phyloP scores from a whole-genome alignment of 2,113 vertebrate species.

The Coturnix japonica region DNA sequence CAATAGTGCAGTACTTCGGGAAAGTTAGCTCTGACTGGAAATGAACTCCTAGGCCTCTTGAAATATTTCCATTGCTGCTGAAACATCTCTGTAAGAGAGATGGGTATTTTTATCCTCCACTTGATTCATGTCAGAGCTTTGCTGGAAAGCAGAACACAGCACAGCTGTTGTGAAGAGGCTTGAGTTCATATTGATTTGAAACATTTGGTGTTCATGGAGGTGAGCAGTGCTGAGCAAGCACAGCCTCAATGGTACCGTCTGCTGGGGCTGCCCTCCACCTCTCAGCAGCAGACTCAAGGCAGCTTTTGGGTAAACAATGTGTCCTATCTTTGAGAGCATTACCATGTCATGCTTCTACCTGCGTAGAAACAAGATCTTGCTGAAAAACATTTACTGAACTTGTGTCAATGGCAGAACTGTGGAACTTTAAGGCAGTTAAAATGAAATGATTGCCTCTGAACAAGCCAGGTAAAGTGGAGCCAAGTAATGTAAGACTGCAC shows the following conservation, averaged over 20 bases:
- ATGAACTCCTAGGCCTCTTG: not conserved
- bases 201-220: not conserved
- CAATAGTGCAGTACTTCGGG: not conserved
- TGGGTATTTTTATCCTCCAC: constrained; percentile 10
- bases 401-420: not conserved
- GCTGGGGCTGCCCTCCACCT: fast-evolving
- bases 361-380: not conserved
- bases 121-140: not conserved
- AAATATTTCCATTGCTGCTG: constrained; percentile 20
- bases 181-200: not conserved
- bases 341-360: not conserved
- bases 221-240: not conserved
- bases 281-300: not conserved
- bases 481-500: not conserved
- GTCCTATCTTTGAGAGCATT: not conserved
- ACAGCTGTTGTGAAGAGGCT: not conserved
- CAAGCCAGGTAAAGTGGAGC: not conserved
- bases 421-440: not conserved
- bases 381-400: not conserved
- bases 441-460: not conserved
- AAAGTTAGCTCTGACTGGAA: not conserved
- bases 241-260: not conserved
- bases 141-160: constrained; percentile 27
- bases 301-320: not conserved
- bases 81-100: not conserved